These are phyloP conservation scores for Caenorhabditis sp. DNA, from an alignment of 2,888 invertebrate species.

Conservation along the genomic window DNA sequence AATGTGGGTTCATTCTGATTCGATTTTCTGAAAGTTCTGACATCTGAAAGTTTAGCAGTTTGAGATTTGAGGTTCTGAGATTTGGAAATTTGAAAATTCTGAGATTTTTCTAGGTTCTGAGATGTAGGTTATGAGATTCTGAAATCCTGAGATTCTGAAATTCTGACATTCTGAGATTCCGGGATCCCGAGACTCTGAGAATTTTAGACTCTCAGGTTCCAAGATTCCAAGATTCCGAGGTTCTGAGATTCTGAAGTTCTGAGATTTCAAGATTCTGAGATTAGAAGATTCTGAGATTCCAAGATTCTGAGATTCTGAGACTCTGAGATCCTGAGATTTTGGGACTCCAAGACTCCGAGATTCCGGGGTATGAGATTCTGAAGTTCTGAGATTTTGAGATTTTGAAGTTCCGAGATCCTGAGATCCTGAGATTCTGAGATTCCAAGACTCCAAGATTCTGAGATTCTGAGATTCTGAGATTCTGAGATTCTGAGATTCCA, in stretches of 20 bases:
- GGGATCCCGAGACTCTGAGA: not conserved
- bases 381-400: not conserved
- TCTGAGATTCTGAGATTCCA: not conserved
- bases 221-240: no score
- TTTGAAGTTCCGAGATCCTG: not conserved
- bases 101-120: no score
- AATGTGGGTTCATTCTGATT: no score
- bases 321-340: not conserved
- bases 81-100: no score
- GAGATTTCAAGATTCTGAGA: not conserved
- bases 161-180: not conserved
- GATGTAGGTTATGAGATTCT: no score
- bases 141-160: not conserved
- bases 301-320: not conserved
- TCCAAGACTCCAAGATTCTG: not conserved
- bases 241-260: no score
- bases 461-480: slow-evolving; percentile 5
- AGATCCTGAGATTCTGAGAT: slow-evolving; percentile 1
- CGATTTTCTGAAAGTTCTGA: no score
- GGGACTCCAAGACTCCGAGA: not conserved
- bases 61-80: no score
- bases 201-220: not conserved
- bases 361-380: not conserved
- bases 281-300: not conserved
- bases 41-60: no score